Conservation (phyloP, 2,113 vertebrate genomes). For the Ochotona curzoniae region DNA sequence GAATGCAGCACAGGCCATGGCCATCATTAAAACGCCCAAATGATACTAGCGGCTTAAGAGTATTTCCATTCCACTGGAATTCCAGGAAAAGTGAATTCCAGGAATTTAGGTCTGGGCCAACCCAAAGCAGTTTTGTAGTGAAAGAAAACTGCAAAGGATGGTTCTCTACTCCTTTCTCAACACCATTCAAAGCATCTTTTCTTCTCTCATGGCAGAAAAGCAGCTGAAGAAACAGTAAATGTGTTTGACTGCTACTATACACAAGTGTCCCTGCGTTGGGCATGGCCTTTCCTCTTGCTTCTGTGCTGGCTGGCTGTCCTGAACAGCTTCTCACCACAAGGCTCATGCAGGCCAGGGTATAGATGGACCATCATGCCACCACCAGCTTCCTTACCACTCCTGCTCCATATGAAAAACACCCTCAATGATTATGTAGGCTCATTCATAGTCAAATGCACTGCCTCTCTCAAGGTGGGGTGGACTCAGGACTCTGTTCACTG, state of each 20-base stretch:
- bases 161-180: not conserved
- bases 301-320: not conserved
- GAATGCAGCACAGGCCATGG: not conserved
- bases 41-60: not conserved
- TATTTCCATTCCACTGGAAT: not conserved
- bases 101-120: not conserved
- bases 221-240: not conserved
- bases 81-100: not conserved
- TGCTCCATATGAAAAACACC: constrained; percentile 10
- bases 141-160: not conserved
- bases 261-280: not conserved
- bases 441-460: not conserved
- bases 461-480: not conserved
- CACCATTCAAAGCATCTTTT: not conserved
- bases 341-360: not conserved
- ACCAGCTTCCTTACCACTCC: not conserved
- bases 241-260: not conserved
- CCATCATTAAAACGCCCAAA: not conserved
- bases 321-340: not conserved
- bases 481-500: not conserved
- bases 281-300: not conserved
- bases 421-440: not conserved
- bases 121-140: not conserved
- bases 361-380: not conserved
- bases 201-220: not conserved